These are phyloP conservation scores for Orbicella faveolata DNA, from an alignment of 64 coral and sea anemone genomes.

Conservation along the genomic window DNA sequence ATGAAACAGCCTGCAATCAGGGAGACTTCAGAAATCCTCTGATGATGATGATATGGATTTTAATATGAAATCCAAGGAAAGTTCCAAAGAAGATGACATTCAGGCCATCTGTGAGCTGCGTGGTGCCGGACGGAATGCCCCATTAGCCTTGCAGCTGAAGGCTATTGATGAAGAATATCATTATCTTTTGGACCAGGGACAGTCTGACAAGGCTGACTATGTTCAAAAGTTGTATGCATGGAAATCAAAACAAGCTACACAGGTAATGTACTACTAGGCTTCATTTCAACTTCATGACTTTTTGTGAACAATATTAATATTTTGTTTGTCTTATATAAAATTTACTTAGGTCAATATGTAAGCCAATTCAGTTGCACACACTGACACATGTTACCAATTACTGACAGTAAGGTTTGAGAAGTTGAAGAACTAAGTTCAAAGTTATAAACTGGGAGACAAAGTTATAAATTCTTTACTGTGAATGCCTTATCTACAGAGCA, in stretches of 20 bases:
- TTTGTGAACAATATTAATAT: no score
- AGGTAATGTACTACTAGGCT: conserved; percentile 35
- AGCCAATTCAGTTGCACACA: no score
- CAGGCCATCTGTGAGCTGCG: conserved; percentile 93
- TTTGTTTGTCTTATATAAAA: no score
- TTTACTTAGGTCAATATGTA: no score
- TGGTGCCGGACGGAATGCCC: conserved; percentile 79
- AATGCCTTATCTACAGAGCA: conserved; percentile 15
- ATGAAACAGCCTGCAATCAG: no score
- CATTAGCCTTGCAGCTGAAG: conserved; percentile 84
- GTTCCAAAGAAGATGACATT: conserved; percentile 96
- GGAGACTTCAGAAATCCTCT: conserved; percentile 50
- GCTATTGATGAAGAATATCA: conserved; percentile 95
- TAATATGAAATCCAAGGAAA: conserved; percentile 91
- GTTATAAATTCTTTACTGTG: not conserved
- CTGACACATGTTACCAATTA: no score
- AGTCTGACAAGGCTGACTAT: conserved; percentile 93
- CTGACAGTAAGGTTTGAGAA: no score
- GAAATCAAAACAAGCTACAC: conserved; percentile 92
- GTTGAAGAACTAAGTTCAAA: no score
- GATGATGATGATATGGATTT: conserved; percentile 89
- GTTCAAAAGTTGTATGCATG: conserved; percentile 93
- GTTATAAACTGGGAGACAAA: no score
- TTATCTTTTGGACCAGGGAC: conserved; percentile 85
- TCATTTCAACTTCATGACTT: no score